Base-by-base conservation (phyloP, 2,888 invertebrate genomes). In the Syrphus vitripennis region DNA sequence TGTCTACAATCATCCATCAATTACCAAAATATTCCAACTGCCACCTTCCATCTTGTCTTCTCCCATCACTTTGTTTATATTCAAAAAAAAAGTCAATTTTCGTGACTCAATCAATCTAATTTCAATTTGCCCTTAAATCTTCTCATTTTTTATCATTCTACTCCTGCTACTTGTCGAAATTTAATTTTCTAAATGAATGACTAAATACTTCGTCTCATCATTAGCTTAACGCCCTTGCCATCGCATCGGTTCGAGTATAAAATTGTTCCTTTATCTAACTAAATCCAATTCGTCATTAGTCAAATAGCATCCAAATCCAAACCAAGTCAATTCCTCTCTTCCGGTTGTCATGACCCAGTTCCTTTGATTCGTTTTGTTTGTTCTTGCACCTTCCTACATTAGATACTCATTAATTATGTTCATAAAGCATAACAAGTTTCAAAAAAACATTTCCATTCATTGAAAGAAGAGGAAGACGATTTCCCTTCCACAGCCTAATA, bases 391-490 rank as follows among this genome's bases (percentile, higher is more conserved):
- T 61, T 26, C 48, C 61, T 59, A 31, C 29, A 55, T 63, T n/a
- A 61, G 79, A 37, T 34, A 34, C 40, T 71, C 53, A 77, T 84
- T 84, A 81, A 81, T 84, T 72, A 53, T 5, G 40, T 24, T 29
- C 24, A 69, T 63, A 50, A n/a, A 72, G 69, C 55, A 75, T 37
- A 74, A 74, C 69, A 72, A 74, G 45, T 53, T 50, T 37, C 48
- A 53, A 45, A 48, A 70, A 34, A 69, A 42, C 45, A 48, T 9
- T n/a, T 55, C 57, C 19, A 55, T 45, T 34, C 67, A 71, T 84
- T 61, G 55, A 79, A 57, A 63, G 48, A 61, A 26, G 34, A 59
- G 9, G 12, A 19, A 12, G 59, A 21, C n/a, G 53, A 57, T 45
- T 50, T 48, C 9, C n/a, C n/a, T 24, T 14, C n/a, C 4, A 19